A percentile compares a stretch with the other conserved stretches of the same genome.
These are phyloP conservation scores for Bovichtus variegatus DNA, from an alignment of 2,797 vertebrate genomes.

Conservation along the genomic window DNA sequence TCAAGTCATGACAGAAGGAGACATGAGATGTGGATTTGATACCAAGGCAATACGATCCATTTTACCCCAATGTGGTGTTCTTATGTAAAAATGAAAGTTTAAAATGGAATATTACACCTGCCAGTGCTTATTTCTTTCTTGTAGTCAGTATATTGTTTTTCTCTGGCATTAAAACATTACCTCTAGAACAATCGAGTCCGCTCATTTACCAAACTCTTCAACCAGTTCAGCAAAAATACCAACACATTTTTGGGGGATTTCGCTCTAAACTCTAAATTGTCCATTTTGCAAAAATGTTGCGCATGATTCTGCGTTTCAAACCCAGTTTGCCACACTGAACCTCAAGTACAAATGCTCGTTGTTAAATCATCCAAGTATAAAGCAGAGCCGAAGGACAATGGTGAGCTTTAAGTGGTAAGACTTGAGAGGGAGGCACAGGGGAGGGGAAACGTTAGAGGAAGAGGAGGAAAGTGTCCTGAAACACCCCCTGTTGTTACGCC, in stretches of 20 bases:
- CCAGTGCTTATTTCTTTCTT: neutral
- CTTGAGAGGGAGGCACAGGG: neutral
- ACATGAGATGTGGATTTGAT: neutral
- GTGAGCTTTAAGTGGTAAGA: neutral
- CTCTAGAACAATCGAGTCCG: neutral
- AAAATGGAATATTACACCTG: neutral
- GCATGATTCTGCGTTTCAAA: neutral
- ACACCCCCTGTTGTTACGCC: neutral
- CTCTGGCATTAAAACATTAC: neutral
- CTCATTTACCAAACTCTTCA: neutral
- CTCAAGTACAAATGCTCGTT: neutral
- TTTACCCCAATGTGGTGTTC: neutral
- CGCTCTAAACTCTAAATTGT: neutral
- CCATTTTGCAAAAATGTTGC: neutral
- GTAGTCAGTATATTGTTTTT: neutral
- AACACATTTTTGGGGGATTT: neutral
- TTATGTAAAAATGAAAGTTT: neutral
- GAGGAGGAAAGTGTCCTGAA: constrained; percentile 1
- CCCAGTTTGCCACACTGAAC: neutral
- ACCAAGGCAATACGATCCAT: neutral
- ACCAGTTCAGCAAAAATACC: neutral
- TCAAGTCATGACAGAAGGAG: constrained; percentile 1
- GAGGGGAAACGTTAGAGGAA: neutral
- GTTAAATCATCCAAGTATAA: neutral
- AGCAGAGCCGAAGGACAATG: neutral